These are phyloP conservation scores for Leptosomus discolor DNA, from an alignment of 2,113 vertebrate genomes.

Conservation along the genomic window DNA sequence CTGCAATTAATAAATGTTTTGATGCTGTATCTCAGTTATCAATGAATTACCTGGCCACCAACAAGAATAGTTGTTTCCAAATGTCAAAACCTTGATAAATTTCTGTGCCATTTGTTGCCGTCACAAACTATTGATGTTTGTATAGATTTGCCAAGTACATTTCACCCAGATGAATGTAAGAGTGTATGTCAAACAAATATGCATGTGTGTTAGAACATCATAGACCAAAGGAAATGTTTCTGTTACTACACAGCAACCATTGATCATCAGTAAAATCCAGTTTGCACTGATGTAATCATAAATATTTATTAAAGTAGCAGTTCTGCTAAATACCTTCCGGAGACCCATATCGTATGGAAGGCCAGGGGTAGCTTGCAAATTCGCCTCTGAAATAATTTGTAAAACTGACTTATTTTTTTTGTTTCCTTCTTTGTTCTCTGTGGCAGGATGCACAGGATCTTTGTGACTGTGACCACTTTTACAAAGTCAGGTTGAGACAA, in stretches of 20 bases:
- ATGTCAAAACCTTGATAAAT: background rate
- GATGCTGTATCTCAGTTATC: background rate
- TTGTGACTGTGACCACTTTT: background rate
- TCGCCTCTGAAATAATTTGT: background rate
- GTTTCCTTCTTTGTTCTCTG: background rate
- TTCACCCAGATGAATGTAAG: background rate
- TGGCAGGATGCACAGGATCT: background rate
- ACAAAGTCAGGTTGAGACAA: background rate
- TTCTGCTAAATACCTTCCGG: background rate
- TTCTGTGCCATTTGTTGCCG: background rate
- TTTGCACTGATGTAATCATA: background rate
- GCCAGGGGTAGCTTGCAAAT: background rate
- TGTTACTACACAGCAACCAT: background rate
- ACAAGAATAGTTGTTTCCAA: background rate
- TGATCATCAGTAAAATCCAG: background rate
- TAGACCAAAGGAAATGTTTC: background rate
- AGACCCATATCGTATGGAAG: background rate
- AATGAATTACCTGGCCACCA: background rate
- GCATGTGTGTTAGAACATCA: background rate
- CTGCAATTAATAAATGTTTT: background rate
- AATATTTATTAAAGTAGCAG: background rate
- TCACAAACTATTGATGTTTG: background rate
- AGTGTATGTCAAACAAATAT: background rate
- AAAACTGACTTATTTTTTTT: background rate
- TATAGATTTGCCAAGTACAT: background rate